phyloP scores from a whole-genome alignment of 2,888 invertebrate species.

The Pseudanteris insignis region DNA sequence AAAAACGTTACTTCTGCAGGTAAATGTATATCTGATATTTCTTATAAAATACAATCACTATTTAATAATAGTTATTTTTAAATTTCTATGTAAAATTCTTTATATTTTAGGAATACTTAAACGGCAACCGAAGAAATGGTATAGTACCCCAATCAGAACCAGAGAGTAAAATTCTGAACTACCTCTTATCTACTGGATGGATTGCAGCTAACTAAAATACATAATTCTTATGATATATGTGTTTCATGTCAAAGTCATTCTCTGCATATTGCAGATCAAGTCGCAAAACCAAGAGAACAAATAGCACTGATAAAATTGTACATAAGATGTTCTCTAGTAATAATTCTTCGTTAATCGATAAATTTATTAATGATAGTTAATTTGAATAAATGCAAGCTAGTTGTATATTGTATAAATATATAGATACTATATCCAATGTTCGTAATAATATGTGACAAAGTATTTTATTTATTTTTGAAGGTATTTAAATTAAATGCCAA shows the following conservation, averaged over 20 bases:
- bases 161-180: conserved; percentile 69
- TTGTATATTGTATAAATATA: conserved; percentile 8
- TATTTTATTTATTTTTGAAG: conserved; percentile 5
- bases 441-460: background rate
- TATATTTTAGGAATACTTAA: conserved; percentile 62
- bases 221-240: conserved; percentile 33
- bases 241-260: conserved; percentile 55
- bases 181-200: conserved; percentile 70
- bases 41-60: conserved; percentile 4
- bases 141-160: conserved; percentile 69
- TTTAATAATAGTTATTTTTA: no score
- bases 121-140: conserved; percentile 60
- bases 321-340: conserved; percentile 14
- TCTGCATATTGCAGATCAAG: conserved; percentile 51
- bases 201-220: conserved; percentile 66
- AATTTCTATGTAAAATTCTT: background rate
- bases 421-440: background rate
- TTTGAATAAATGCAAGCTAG: conserved; percentile 8
- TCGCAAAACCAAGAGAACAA: conserved; percentile 40
- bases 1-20: conserved; percentile 85
- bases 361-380: conserved; percentile 7
- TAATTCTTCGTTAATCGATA: conserved; percentile 7
- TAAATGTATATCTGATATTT: no score
- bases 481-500: conserved; percentile 16
- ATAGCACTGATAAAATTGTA: conserved; percentile 24